Percentiles rank a stretch among this genome's conserved stretches.
These are phyloP conservation scores for Corvus cornix DNA, from an alignment of 2,113 vertebrate genomes.

Conservation along the genomic window DNA sequence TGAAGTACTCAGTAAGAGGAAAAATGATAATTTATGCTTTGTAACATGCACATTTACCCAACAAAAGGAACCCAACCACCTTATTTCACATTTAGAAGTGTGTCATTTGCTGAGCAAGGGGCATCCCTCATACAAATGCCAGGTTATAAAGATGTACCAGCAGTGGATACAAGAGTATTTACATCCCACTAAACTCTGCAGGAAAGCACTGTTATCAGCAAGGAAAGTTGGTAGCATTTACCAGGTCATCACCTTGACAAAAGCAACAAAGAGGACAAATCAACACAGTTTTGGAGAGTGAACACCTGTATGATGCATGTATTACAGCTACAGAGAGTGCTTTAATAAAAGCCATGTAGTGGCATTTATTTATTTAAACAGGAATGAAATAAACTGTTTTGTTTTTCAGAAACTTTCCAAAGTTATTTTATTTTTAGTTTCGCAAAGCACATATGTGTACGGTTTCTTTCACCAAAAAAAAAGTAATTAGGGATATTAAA, in stretches of 20 bases:
- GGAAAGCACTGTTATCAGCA: neutral
- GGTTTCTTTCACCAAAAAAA: fast-evolving
- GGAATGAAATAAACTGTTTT: neutral
- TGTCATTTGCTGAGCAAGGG: neutral
- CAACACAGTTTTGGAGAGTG: neutral
- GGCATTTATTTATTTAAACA: neutral
- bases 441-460: neutral
- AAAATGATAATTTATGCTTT: neutral
- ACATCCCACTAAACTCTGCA: neutral
- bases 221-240: neutral
- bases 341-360: neutral
- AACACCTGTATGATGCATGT: neutral
- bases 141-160: neutral
- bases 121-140: neutral
- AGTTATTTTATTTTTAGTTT: neutral
- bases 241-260: neutral
- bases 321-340: neutral
- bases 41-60: neutral
- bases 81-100: neutral
- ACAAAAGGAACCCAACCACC: neutral
- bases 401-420: neutral
- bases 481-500: neutral
- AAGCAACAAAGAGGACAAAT: neutral
- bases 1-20: neutral
- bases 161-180: neutral